Evolutionary conservation across 2,797 vertebrate genomes (phyloP).

Genomic region (Eulemur rubriventer): DNA sequence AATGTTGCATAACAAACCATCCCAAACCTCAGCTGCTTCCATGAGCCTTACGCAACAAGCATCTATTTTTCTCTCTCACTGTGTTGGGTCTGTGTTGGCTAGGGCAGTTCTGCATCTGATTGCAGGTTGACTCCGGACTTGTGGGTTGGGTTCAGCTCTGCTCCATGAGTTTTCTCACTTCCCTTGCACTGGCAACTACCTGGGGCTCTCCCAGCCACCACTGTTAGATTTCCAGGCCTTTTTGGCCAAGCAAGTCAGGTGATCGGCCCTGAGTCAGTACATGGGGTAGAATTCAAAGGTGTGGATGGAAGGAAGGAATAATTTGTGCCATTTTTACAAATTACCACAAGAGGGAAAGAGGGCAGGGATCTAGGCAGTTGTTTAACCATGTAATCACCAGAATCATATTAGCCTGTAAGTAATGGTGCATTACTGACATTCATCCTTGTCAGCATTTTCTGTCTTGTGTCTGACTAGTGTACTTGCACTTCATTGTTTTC

Average conservation of each 20-base stretch:
- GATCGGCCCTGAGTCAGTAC: neutral
- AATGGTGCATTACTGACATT: neutral
- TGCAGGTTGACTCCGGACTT: neutral
- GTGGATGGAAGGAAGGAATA: neutral
- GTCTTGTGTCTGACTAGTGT: neutral
- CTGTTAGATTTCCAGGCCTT: neutral
- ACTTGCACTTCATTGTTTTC: neutral
- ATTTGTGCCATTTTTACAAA: neutral
- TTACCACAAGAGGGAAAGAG: neutral
- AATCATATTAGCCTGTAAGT: neutral
- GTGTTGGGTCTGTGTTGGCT: neutral
- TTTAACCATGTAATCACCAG: constrained; percentile 6
- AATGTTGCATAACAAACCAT: neutral
- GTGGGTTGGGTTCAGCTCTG: neutral
- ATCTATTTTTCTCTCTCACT: neutral
- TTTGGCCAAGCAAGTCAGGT: neutral
- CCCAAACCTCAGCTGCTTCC: neutral
- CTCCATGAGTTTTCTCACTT: neutral
- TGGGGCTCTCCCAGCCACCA: neutral
- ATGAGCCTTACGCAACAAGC: neutral
- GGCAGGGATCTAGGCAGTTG: neutral
- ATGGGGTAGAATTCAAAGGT: neutral
- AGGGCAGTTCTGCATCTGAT: neutral
- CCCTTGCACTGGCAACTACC: neutral
- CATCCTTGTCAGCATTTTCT: neutral